Percentiles rank a stretch among this genome's conserved stretches.
These are phyloP conservation scores for Leptoteleia sp. DNA, from an alignment of 1,140 invertebrate species.

Conservation along the genomic window DNA sequence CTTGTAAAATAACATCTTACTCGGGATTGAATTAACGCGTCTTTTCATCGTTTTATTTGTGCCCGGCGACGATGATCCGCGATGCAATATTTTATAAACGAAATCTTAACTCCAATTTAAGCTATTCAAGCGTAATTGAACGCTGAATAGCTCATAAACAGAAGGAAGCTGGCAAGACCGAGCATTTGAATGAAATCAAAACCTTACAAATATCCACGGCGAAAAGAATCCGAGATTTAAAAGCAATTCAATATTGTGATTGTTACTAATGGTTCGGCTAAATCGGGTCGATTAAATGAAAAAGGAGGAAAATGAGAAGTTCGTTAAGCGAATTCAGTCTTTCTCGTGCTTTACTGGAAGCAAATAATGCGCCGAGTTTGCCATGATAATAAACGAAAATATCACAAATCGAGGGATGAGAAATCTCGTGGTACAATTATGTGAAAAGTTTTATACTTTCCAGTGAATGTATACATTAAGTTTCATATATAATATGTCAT, in stretches of 20 bases:
- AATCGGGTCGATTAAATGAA: slow-evolving; percentile 43
- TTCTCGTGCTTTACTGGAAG: too few relatives aligned
- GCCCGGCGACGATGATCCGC: slow-evolving; percentile 24
- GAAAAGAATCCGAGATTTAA: slow-evolving; percentile 53
- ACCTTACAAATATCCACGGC: slow-evolving; percentile 27
- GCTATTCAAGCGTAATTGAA: slow-evolving; percentile 57
- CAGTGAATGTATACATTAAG: too few relatives aligned
- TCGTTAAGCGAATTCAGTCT: slow-evolving; percentile 42
- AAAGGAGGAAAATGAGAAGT: slow-evolving; percentile 23
- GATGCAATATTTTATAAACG: slow-evolving; percentile 56
- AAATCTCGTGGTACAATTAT: too few relatives aligned
- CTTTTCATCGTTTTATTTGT: slow-evolving; percentile 48
- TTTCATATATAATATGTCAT: too few relatives aligned
- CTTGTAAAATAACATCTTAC: slow-evolving; percentile 6
- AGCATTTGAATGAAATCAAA: slow-evolving; percentile 54
- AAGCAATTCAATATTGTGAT: slow-evolving; percentile 57
- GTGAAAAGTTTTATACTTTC: too few relatives aligned
- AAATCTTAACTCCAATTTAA: slow-evolving; percentile 64
- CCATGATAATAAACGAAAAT: too few relatives aligned
- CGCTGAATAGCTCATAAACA: slow-evolving; percentile 65
- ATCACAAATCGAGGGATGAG: too few relatives aligned
- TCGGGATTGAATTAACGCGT: slow-evolving; percentile 26
- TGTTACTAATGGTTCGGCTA: slow-evolving; percentile 52
- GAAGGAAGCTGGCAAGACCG: slow-evolving; percentile 42
- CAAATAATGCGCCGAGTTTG: too few relatives aligned